phyloP scores from a whole-genome alignment of 2,797 vertebrate species.

The Morus bassanus region DNA sequence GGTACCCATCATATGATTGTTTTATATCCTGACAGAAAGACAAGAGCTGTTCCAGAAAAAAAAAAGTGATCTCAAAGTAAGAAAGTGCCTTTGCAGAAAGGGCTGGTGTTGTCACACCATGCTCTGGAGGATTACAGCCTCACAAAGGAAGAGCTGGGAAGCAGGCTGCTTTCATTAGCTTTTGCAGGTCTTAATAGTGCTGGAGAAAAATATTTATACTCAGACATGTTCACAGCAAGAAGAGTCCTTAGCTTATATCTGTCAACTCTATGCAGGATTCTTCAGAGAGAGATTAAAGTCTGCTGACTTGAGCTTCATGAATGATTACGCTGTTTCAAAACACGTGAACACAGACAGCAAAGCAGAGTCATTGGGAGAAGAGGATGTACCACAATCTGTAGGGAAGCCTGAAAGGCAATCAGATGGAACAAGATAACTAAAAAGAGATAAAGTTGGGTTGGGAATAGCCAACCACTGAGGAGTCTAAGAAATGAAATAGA shows the following conservation, averaged over 20 bases:
- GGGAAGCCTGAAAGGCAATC: constrained; percentile 17
- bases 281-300: constrained; percentile 14
- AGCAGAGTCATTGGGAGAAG: background rate
- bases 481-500: background rate
- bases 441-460: background rate
- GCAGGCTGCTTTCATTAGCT: background rate
- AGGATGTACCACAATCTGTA: background rate
- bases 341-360: background rate
- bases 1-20: rapidly evolving
- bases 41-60: background rate
- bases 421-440: background rate
- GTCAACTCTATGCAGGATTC: background rate
- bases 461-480: background rate
- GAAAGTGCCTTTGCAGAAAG: background rate
- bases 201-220: background rate
- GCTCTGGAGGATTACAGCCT: background rate
- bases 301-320: background rate
- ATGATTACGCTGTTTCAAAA: background rate
- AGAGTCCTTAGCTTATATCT: background rate
- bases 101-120: background rate
- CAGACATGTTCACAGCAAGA: background rate
- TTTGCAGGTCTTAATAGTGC: background rate
- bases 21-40: background rate
- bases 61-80: background rate
- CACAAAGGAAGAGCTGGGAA: background rate